Percentiles rank a stretch among this genome's conserved stretches.
These are phyloP conservation scores for Mastomys natalensis DNA, from an alignment of 2,113 vertebrate genomes.

Conservation along the genomic window DNA sequence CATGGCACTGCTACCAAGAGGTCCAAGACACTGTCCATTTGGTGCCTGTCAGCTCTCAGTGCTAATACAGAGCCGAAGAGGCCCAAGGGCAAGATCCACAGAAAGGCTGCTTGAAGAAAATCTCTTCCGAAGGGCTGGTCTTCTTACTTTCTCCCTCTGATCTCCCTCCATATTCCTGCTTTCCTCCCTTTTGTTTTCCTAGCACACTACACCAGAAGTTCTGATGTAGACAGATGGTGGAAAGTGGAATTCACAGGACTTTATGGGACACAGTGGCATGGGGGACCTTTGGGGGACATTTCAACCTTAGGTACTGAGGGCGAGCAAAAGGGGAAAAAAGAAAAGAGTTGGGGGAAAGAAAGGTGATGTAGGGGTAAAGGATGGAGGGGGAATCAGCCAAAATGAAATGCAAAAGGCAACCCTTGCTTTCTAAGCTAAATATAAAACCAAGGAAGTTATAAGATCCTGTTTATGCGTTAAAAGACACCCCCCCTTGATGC, in stretches of 20 bases:
- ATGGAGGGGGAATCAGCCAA: background rate
- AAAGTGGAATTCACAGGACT: background rate
- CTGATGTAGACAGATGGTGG: background rate
- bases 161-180: rapidly evolving
- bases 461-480: background rate
- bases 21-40: background rate
- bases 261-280: background rate
- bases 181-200: background rate
- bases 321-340: background rate
- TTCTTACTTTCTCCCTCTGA: background rate
- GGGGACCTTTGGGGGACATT: background rate
- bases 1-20: background rate
- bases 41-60: slow-evolving; percentile 21
- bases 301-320: background rate
- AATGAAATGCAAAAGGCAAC: background rate
- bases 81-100: background rate
- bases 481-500: background rate
- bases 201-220: background rate
- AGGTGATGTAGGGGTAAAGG: background rate
- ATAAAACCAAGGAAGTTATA: background rate
- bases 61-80: background rate
- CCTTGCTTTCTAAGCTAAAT: background rate
- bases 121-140: background rate
- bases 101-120: background rate
- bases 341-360: background rate